Conservation (phyloP, 2,888 invertebrate species). For the Mechanitis messenoides region DNA sequence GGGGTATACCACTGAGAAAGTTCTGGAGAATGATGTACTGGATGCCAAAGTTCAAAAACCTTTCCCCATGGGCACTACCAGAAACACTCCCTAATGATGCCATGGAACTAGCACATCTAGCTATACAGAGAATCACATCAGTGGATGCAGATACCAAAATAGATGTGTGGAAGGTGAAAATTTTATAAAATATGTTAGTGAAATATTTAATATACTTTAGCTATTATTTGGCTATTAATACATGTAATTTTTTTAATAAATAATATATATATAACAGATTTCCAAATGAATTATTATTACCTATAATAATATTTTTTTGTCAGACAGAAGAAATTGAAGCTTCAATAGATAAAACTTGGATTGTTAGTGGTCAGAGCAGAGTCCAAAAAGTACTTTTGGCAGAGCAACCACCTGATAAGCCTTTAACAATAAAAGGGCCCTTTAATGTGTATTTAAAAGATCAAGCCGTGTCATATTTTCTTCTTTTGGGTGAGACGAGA, state of each 20-base stretch:
- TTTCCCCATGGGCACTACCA: conserved; percentile 91
- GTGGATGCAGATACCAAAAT: conserved; percentile 85
- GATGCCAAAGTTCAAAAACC: conserved; percentile 95
- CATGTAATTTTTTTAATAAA: conserved; percentile 7
- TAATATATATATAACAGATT: background rate
- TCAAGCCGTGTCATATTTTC: conserved; percentile 87
- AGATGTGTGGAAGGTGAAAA: conserved; percentile 77
- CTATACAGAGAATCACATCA: conserved; percentile 88
- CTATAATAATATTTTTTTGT: conserved; percentile 33
- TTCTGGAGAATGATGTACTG: conserved; percentile 91
- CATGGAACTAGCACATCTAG: conserved; percentile 86
- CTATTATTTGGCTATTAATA: conserved; percentile 13
- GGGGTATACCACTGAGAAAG: conserved; percentile 83
- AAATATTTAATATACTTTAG: conserved; percentile 12
- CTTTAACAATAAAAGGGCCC: conserved; percentile 90
- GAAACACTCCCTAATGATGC: conserved; percentile 85
- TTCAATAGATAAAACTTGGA: conserved; percentile 92
- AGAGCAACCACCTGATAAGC: conserved; percentile 75
- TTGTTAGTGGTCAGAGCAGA: conserved; percentile 90
- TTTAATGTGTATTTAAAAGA: conserved; percentile 87
- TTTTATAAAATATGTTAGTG: background rate
- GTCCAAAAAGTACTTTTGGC: conserved; percentile 82
- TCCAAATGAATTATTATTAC: background rate
- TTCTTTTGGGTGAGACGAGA: conserved; percentile 81
- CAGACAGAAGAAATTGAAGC: conserved; percentile 83